phyloP scores from a whole-genome alignment of 2,888 invertebrate genomes.

The Lithophane socia region DNA sequence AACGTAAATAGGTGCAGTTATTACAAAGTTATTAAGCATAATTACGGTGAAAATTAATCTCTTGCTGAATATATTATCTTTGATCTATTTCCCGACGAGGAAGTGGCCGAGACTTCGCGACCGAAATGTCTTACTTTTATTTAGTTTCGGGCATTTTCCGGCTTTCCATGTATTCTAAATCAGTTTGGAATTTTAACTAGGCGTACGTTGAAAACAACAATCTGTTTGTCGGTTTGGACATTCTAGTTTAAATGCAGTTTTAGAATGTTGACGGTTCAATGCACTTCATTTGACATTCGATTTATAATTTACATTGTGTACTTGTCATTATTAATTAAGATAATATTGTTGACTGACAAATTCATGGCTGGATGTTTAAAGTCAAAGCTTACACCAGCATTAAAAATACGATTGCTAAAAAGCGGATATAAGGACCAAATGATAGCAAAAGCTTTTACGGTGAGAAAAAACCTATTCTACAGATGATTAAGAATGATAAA shows the following conservation, averaged over 20 bases:
- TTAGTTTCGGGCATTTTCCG: conserved; percentile 66
- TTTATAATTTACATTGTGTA: conserved; percentile 9
- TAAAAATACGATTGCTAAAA: neutral
- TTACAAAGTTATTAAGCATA: conserved; percentile 76
- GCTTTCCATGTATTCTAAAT: conserved; percentile 66
- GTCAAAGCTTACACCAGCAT: neutral
- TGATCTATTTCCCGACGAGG: conserved; percentile 84
- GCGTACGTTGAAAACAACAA: conserved; percentile 41
- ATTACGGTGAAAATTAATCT: conserved; percentile 82
- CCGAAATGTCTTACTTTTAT: conserved; percentile 57
- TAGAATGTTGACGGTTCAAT: conserved; percentile 30
- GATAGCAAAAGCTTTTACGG: neutral
- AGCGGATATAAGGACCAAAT: neutral
- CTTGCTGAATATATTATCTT: conserved; percentile 70
- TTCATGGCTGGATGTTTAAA: neutral
- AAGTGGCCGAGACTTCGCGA: conserved; percentile 71
- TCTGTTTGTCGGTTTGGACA: conserved; percentile 35
- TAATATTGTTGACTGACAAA: neutral
- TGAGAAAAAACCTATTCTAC: neutral
- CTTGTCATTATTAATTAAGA: conserved; percentile 26
- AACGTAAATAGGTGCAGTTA: conserved; percentile 62
- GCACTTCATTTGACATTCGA: conserved; percentile 21
- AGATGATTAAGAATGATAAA: neutral
- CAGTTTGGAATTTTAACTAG: conserved; percentile 68
- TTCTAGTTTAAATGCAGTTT: conserved; percentile 32